Evolutionary conservation across 2,797 vertebrate genomes (phyloP).

Genomic region (Acropternis orthonyx): DNA sequence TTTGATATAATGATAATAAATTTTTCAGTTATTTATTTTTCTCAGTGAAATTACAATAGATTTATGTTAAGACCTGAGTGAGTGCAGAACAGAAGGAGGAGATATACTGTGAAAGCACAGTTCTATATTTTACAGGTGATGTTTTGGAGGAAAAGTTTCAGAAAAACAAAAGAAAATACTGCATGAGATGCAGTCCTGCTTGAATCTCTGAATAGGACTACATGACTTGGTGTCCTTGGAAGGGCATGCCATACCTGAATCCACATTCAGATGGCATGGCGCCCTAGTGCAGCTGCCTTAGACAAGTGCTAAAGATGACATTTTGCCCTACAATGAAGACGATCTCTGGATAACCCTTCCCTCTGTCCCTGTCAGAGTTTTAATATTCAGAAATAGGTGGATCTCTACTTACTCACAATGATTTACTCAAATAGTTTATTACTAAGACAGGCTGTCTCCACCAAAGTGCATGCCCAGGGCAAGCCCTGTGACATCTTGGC

Average conservation of each 20-base stretch:
- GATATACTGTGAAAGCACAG: not conserved
- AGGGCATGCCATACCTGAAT: not conserved
- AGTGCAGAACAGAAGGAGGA: not conserved
- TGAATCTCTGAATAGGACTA: not conserved
- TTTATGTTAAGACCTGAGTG: not conserved
- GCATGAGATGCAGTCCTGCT: not conserved
- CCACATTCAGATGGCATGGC: not conserved
- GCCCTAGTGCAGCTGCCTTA: not conserved
- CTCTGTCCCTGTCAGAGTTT: not conserved
- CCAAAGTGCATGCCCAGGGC: not conserved
- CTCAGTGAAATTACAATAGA: not conserved
- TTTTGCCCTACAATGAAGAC: not conserved
- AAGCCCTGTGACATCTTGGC: not conserved
- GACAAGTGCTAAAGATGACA: not conserved
- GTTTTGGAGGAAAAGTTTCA: not conserved
- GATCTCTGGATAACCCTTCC: not conserved
- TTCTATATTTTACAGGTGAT: not conserved
- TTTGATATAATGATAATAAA: not conserved
- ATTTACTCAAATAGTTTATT: not conserved
- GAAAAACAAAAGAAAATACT: not conserved
- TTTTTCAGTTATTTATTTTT: constrained; percentile 8
- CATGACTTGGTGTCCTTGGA: not conserved
- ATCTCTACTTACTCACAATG: not conserved
- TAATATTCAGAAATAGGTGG: not conserved
- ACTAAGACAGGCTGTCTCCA: not conserved